These are phyloP conservation scores for Zapornia atra DNA, from an alignment of 2,113 vertebrate species.

Conservation along the genomic window DNA sequence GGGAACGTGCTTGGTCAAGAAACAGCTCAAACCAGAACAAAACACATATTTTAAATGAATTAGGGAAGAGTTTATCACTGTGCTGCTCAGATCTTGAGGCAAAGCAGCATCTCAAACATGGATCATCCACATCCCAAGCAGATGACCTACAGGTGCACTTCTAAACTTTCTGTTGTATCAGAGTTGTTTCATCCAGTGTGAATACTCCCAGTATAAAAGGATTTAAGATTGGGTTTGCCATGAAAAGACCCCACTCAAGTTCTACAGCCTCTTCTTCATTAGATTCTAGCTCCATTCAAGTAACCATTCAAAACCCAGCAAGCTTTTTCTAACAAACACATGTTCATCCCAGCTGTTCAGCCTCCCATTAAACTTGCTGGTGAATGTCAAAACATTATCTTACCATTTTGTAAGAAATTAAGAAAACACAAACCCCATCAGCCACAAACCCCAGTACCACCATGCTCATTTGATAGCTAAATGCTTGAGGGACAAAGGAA, in stretches of 20 bases:
- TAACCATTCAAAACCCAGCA: not conserved
- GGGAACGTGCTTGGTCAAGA: not conserved
- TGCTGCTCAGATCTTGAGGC: not conserved
- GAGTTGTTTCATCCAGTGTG: not conserved
- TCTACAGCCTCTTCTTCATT: not conserved
- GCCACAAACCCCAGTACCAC: not conserved
- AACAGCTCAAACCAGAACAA: not conserved
- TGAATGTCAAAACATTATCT: not conserved
- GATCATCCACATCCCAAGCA: not conserved
- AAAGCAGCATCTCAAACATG: not conserved
- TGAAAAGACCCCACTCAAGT: not conserved
- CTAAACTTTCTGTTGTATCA: not conserved
- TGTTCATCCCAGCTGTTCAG: not conserved
- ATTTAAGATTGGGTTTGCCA: not conserved
- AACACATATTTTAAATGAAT: not conserved
- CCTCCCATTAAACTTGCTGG: not conserved
- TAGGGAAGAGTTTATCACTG: not conserved
- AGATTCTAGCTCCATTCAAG: not conserved
- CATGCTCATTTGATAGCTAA: not conserved
- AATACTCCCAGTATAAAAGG: not conserved
- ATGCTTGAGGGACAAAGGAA: not conserved
- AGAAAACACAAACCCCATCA: not conserved
- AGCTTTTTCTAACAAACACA: not conserved
- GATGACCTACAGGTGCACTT: not conserved
- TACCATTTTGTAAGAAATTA: not conserved